Evolutionary conservation across 2,797 vertebrate species (phyloP).

Genomic region (Sebastes iracundus): DNA sequence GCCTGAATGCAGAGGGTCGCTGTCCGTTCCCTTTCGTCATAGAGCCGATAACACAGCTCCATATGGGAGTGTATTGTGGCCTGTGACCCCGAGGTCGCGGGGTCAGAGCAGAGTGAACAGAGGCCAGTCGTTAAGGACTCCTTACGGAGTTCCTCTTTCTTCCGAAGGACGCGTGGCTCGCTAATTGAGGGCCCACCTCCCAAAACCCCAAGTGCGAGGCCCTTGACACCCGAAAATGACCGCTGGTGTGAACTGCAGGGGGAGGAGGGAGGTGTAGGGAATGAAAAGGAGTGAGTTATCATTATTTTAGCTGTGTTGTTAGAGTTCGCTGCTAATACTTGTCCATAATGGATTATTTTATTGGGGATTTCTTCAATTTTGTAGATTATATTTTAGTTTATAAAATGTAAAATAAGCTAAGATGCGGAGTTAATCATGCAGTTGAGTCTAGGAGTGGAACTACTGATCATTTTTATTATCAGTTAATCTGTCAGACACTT

Average conservation of each 20-base stretch:
- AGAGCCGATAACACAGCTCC: slow-evolving; percentile 61
- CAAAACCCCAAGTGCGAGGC: slow-evolving; percentile 57
- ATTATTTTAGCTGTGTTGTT: slow-evolving; percentile 13
- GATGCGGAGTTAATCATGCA: background rate
- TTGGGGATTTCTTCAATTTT: background rate
- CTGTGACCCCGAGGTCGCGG: slow-evolving; percentile 63
- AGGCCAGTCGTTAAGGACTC: slow-evolving; percentile 72
- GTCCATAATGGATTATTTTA: background rate
- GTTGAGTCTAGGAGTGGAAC: background rate
- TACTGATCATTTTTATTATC: background rate
- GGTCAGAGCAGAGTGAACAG: slow-evolving; percentile 62
- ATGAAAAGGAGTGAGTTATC: background rate
- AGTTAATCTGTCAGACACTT: background rate
- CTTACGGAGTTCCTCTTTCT: slow-evolving; percentile 73
- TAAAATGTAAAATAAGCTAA: background rate
- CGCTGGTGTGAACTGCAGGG: slow-evolving; percentile 43
- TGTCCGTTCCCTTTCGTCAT: slow-evolving; percentile 46
- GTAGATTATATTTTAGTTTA: background rate
- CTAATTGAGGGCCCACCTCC: slow-evolving; percentile 77
- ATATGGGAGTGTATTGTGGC: slow-evolving; percentile 72
- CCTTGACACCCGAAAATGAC: slow-evolving; percentile 66
- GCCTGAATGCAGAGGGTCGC: slow-evolving; percentile 52
- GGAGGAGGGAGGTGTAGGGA: slow-evolving; percentile 11
- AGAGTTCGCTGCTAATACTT: too few species aligned
- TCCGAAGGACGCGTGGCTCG: slow-evolving; percentile 70